Base-by-base conservation (phyloP, 2,888 invertebrate species). In the Drosophila recens region DNA sequence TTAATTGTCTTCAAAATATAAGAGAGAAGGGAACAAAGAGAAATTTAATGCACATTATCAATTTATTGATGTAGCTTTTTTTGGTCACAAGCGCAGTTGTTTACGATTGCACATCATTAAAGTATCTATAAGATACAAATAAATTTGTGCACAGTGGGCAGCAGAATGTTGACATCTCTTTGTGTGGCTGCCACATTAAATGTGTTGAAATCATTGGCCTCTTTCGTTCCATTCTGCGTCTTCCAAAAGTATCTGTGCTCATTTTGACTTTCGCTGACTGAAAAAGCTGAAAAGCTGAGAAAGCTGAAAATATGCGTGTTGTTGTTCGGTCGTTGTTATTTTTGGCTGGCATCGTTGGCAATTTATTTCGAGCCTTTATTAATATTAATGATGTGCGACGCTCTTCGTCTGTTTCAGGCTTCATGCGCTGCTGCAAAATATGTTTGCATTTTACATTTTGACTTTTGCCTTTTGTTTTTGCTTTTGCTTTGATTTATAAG, bases 301-400 rank as follows among this genome's bases (percentile, higher is more conserved):
- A 4, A 36, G 43, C 61, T 59, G 45, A 45, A 27, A 45, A 72
- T 77, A 63, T 67, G 64, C 67, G 56, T 53, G 43, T 42, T 33
- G 33, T 9, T 33, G 30, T 30, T 30, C 13, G 43, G 13, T 13
- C 64, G 59, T 51, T 84, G 61, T 79, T 85, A 87, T 84, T 87
- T 82, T 76, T 80, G 76, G 87, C 83, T 54, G 56, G 61, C 82
- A 64, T 61, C 63, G 64, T 61, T 79, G 70, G 40, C 76, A 68
- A 65, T 80, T 80, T 82, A 87, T 84, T 70, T 82, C 65, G 69
- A 80, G 78, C 56, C 74, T 86, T 86, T 82, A 88, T 86, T 84
- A 86, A 87, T 88, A 88, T 87, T 88, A 87, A 86, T 86, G 86
- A 82, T 84, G 73, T 75, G 76, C 75, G 72, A 67, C 58, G 79